Evolutionary conservation across 2,113 vertebrate species (phyloP).

Genomic region (Oncorhynchus tshawytscha): DNA sequence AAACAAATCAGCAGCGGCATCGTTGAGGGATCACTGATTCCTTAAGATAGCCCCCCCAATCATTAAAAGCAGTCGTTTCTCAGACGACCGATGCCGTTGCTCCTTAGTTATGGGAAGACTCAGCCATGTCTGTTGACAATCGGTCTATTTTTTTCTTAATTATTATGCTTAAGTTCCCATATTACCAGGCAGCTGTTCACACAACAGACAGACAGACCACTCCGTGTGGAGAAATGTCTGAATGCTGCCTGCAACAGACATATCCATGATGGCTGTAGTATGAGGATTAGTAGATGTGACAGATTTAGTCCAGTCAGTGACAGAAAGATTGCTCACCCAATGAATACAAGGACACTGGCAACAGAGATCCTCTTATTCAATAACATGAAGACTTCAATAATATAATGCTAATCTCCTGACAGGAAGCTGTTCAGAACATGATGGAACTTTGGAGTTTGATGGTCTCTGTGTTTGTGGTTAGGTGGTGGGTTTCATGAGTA

Average conservation of each 20-base stretch:
- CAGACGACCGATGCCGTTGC: conserved; percentile 47
- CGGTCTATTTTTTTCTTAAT: conserved; percentile 43
- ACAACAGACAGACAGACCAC: conserved; percentile 7
- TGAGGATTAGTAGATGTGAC: conserved; percentile 32
- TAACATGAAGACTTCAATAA: neutral
- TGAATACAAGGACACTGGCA: conserved; percentile 22
- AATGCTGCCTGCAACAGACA: conserved; percentile 15
- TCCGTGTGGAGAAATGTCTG: conserved; percentile 20
- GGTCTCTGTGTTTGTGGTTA: neutral
- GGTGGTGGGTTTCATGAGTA: no score
- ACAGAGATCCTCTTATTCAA: conserved; percentile 9
- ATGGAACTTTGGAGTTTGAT: neutral
- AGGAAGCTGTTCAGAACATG: neutral
- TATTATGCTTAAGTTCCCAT: conserved; percentile 36
- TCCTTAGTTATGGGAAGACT: conserved; percentile 49
- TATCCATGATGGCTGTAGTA: conserved; percentile 29
- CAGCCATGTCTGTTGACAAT: conserved; percentile 52
- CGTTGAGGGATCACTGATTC: conserved; percentile 46
- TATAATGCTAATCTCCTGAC: conserved; percentile 10
- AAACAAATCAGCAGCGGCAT: conserved; percentile 24
- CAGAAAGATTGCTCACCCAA: conserved; percentile 12
- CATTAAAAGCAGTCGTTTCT: conserved; percentile 41
- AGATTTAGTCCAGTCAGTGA: conserved; percentile 22
- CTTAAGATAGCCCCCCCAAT: neutral
- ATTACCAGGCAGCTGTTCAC: conserved; percentile 58